Conservation (phyloP, 2,113 vertebrate genomes). For the Phalacrocorax aristotelis region DNA sequence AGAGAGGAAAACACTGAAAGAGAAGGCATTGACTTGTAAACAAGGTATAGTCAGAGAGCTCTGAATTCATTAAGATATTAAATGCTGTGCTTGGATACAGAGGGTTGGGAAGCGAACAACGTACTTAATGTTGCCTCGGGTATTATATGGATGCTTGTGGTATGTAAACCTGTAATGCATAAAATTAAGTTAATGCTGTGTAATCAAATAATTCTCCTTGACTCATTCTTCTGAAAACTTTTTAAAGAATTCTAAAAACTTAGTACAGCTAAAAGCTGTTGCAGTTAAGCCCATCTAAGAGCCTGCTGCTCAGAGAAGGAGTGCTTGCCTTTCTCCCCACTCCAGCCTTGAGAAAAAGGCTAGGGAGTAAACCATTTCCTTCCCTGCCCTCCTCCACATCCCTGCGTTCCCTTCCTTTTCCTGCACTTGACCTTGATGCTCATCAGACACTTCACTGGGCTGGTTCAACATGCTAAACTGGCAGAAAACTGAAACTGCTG, state of each 20-base stretch:
- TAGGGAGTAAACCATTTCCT: background rate
- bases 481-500: background rate
- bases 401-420: background rate
- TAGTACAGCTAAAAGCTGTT: background rate
- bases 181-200: background rate
- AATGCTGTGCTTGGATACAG: background rate
- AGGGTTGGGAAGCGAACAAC: background rate
- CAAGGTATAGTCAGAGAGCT: background rate
- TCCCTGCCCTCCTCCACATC: background rate
- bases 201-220: background rate
- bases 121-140: background rate
- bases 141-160: background rate
- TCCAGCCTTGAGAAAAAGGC: background rate
- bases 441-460: background rate
- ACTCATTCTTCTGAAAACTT: background rate
- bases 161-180: background rate
- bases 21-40: background rate
- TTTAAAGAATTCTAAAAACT: background rate
- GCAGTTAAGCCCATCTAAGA: background rate
- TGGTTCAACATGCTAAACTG: background rate
- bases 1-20: background rate
- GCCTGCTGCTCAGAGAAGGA: background rate
- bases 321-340: background rate
- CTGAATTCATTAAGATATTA: background rate
- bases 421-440: background rate